Percentiles rank a stretch among this genome's conserved stretches.
Evolutionary conservation across 30 jellyfish, hydroid and myxozoan genomes (phyloP).

Genomic region (Aurelia sp.): DNA sequence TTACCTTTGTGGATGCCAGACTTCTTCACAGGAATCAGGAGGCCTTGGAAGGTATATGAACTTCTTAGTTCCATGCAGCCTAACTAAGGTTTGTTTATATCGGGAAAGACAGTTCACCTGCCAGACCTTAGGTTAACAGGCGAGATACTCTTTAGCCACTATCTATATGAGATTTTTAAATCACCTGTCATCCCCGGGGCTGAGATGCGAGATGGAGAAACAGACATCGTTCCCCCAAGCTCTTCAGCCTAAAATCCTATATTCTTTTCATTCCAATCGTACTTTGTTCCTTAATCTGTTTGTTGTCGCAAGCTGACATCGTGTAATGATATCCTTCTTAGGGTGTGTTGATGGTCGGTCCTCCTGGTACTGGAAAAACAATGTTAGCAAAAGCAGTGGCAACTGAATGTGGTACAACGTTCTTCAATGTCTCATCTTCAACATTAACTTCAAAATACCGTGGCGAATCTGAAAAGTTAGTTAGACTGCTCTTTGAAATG

Average conservation of each 20-base stretch:
- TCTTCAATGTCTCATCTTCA: constrained; percentile 96
- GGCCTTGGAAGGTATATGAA: constrained; percentile 95
- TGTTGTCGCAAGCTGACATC: too few species aligned
- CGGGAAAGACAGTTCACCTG: too few species aligned
- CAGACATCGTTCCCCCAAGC: too few species aligned
- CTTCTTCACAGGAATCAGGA: constrained; percentile 95
- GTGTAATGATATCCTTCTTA: background rate
- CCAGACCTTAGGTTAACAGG: too few species aligned
- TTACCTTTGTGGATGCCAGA: constrained; percentile 97
- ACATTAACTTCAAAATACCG: constrained; percentile 94
- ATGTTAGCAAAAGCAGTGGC: constrained; percentile 99
- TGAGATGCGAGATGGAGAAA: too few species aligned
- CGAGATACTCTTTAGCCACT: too few species aligned
- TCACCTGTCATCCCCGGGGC: background rate
- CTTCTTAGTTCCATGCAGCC: background rate
- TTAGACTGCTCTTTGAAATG: constrained; percentile 95
- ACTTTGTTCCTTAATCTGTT: too few species aligned
- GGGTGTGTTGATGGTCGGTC: constrained; percentile 99
- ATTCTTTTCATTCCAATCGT: too few species aligned
- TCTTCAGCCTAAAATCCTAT: too few species aligned
- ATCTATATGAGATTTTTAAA: background rate
- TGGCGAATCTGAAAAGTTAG: constrained; percentile 97
- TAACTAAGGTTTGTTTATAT: background rate
- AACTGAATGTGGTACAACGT: constrained; percentile 97
- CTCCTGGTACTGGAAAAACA: constrained; percentile 99